These are phyloP conservation scores for Sinocyclocheilus rhinocerous DNA, from an alignment of 2,113 vertebrate genomes.

Conservation along the genomic window DNA sequence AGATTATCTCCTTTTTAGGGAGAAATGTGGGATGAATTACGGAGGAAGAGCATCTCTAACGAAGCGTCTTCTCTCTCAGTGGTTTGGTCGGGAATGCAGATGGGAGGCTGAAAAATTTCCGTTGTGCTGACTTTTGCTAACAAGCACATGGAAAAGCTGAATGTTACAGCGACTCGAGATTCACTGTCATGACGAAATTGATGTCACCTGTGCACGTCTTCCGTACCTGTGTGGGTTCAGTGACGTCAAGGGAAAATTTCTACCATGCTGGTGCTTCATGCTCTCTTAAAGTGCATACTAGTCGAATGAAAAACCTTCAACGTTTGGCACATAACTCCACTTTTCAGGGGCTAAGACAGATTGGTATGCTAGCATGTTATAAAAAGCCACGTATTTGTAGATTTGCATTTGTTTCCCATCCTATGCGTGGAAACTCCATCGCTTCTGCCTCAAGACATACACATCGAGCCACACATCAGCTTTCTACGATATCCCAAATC, in stretches of 20 bases:
- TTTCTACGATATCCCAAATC: conserved; percentile 39
- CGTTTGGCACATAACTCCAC: conserved; percentile 24
- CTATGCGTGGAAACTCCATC: conserved; percentile 19
- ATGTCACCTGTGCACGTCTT: not conserved
- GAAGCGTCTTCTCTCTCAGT: conserved; percentile 34
- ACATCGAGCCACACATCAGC: conserved; percentile 1
- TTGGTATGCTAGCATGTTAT: not conserved
- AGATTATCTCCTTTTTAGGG: conserved; percentile 52
- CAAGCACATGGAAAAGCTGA: not conserved
- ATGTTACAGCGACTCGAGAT: not conserved
- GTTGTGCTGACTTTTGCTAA: conserved; percentile 36
- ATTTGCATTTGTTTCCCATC: conserved; percentile 17
- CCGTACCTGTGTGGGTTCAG: not conserved
- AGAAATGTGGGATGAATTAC: conserved; percentile 47
- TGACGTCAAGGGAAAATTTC: conserved; percentile 21
- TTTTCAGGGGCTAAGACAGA: not conserved
- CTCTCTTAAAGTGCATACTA: conserved; percentile 37
- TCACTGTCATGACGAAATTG: not conserved
- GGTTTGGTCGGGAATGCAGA: conserved; percentile 50
- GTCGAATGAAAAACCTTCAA: conserved; percentile 61
- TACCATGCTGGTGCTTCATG: conserved; percentile 63
- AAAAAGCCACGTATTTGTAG: not conserved
- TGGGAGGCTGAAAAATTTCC: conserved; percentile 35
- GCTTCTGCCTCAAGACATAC: conserved; percentile 9
- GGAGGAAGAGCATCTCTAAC: conserved; percentile 35